Conservation (phyloP, 1,140 invertebrate genomes). For the Ceratina japonica region DNA sequence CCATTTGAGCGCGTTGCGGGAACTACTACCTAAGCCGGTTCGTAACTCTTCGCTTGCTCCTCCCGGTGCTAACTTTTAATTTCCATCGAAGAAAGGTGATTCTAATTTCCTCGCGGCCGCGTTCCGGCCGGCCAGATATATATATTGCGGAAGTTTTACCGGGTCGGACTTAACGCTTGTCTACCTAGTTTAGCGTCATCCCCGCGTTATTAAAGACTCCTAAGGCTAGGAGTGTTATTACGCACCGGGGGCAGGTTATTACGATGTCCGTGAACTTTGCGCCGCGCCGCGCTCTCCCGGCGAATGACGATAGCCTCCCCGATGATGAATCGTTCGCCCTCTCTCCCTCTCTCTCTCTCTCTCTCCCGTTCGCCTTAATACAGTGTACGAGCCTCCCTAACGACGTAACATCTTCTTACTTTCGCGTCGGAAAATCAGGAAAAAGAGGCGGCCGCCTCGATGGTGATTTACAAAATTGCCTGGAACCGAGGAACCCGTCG, state of each 20-base stretch:
- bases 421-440: not conserved
- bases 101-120: slow-evolving; percentile 59
- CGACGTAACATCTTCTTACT: slow-evolving; percentile 17
- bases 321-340: slow-evolving; percentile 16
- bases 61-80: slow-evolving; percentile 63
- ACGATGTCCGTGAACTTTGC: slow-evolving; percentile 31
- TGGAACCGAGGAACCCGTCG: not conserved
- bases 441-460: not conserved
- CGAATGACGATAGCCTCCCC: not conserved
- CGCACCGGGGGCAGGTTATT: slow-evolving; percentile 32
- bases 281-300: not conserved
- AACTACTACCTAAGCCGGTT: slow-evolving; percentile 28
- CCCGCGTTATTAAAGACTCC: slow-evolving; percentile 43
- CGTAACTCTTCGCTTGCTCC: slow-evolving; percentile 43
- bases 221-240: slow-evolving; percentile 37
- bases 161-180: slow-evolving; percentile 53
- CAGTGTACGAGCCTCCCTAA: not conserved
- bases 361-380: slow-evolving; percentile 29
- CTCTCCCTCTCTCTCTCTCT: not conserved
- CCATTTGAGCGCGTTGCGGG: not conserved
- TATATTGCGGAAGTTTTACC: slow-evolving; percentile 62
- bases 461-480: slow-evolving; percentile 13
- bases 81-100: slow-evolving; percentile 58
- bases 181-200: slow-evolving; percentile 48
- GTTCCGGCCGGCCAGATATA: slow-evolving; percentile 40